phyloP scores from a whole-genome alignment of 2,888 invertebrate genomes.

The Pollenia labialis region DNA sequence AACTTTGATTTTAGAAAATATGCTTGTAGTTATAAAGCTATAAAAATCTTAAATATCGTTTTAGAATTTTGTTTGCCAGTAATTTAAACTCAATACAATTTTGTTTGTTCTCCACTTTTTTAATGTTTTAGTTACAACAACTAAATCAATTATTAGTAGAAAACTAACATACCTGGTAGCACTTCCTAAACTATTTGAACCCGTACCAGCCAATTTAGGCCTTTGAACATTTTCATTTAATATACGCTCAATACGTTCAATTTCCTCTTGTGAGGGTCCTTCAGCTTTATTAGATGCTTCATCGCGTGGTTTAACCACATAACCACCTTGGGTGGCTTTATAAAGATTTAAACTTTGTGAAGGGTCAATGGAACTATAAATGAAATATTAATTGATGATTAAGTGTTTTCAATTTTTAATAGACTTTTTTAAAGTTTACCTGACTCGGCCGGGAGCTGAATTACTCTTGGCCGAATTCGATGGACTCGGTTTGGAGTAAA shows the following conservation, averaged over 20 bases:
- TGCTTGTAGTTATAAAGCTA: too few species aligned
- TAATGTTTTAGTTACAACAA: constrained; percentile 3
- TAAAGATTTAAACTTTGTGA: constrained; percentile 84
- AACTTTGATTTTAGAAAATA: too few species aligned
- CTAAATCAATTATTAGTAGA: constrained; percentile 22
- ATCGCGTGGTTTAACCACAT: constrained; percentile 87
- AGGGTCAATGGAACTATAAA: constrained; percentile 83
- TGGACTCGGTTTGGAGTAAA: constrained; percentile 84
- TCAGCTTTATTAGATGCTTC: constrained; percentile 88
- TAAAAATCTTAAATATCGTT: too few species aligned
- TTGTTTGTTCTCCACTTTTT: background rate
- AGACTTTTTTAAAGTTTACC: constrained; percentile 75
- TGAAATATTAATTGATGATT: constrained; percentile 68
- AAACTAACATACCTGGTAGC: constrained; percentile 81
- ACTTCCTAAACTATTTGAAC: constrained; percentile 85
- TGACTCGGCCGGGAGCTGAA: constrained; percentile 84
- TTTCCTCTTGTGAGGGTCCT: constrained; percentile 86
- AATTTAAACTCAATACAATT: background rate
- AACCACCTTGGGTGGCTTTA: constrained; percentile 86
- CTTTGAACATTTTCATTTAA: constrained; percentile 83
- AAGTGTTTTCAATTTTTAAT: constrained; percentile 35
- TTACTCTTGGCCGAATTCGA: constrained; percentile 84
- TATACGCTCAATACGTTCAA: constrained; percentile 86
- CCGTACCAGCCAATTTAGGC: constrained; percentile 83
- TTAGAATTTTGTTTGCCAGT: too few species aligned